These are phyloP conservation scores for Steinernema carpocapsae DNA, from an alignment of 2,888 invertebrate genomes.

Conservation along the genomic window DNA sequence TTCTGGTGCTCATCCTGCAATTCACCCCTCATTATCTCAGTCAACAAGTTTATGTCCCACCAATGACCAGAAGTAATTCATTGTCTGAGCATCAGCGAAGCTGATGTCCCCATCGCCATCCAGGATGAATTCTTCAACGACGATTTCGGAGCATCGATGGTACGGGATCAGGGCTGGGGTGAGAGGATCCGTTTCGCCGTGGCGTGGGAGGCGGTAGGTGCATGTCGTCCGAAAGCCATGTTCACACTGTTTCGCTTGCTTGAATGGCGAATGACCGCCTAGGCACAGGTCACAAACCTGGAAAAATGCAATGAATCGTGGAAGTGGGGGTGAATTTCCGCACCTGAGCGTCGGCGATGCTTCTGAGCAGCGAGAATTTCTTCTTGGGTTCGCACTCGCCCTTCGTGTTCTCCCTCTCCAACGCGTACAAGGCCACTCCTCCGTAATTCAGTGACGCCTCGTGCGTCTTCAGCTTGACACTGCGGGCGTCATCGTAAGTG, in stretches of 20 bases:
- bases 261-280: no score
- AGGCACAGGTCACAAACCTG: conserved; percentile 39
- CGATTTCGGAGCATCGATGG: conserved; percentile 45
- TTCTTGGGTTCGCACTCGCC: conserved; percentile 49
- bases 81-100: conserved; percentile 23
- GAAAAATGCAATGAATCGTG: conserved; percentile 10
- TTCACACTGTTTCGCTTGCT: neutral
- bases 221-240: conserved; percentile 45
- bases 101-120: conserved; percentile 38
- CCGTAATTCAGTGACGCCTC: conserved; percentile 54
- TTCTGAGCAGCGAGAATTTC: conserved; percentile 45
- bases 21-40: neutral
- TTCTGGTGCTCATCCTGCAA: neutral
- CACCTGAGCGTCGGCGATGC: conserved; percentile 49
- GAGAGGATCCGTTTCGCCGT: conserved; percentile 34
- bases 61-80: neutral
- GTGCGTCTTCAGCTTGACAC: conserved; percentile 51
- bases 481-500: conserved; percentile 51
- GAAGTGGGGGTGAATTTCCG: no score
- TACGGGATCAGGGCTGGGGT: conserved; percentile 41
- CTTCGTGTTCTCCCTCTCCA: conserved; percentile 51
- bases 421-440: conserved; percentile 52
- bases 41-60: neutral
- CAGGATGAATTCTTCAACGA: conserved; percentile 46
- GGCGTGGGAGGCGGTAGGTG: conserved; percentile 44